phyloP scores from a whole-genome alignment of 1,140 invertebrate genomes.

The Drosophila micromelanica region DNA sequence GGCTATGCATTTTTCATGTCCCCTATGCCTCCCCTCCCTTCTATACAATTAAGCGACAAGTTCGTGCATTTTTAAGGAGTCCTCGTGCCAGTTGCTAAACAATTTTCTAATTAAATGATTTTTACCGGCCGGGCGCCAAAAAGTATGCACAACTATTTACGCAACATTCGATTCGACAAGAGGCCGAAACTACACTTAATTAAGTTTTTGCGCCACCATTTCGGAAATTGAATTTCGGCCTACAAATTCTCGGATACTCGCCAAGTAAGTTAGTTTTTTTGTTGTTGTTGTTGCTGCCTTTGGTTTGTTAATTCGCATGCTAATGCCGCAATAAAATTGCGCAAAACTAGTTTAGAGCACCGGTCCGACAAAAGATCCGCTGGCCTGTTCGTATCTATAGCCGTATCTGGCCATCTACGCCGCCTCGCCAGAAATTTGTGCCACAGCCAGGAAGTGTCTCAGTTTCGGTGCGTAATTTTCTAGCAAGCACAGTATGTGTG shows the following conservation, averaged over 20 bases:
- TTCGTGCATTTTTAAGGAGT: slow-evolving; percentile 61
- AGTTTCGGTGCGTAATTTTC: slow-evolving; percentile 74
- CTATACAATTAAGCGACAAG: slow-evolving; percentile 38
- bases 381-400: slow-evolving; percentile 1
- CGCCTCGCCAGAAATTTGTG: slow-evolving; percentile 56
- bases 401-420: slow-evolving; percentile 43
- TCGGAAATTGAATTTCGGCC: slow-evolving; percentile 60
- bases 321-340: slow-evolving; percentile 61
- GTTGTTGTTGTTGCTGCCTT: slow-evolving; percentile 5
- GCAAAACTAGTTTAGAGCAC: slow-evolving; percentile 39
- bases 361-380: slow-evolving; percentile 1
- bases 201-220: slow-evolving; percentile 53
- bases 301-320: slow-evolving; percentile 60
- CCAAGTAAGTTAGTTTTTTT: slow-evolving; percentile 10
- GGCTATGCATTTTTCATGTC: slow-evolving; percentile 70
- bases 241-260: slow-evolving; percentile 21
- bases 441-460: slow-evolving; percentile 64
- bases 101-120: slow-evolving; percentile 76
- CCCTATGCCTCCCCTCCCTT: slow-evolving; percentile 1
- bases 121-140: slow-evolving; percentile 17
- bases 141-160: slow-evolving; percentile 70
- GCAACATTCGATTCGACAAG: slow-evolving; percentile 48
- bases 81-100: slow-evolving; percentile 46
- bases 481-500: slow-evolving; percentile 23
- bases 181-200: slow-evolving; percentile 54